Evolutionary conservation across 1,140 invertebrate genomes (phyloP).

Genomic region (Macrocentrus cingulum): DNA sequence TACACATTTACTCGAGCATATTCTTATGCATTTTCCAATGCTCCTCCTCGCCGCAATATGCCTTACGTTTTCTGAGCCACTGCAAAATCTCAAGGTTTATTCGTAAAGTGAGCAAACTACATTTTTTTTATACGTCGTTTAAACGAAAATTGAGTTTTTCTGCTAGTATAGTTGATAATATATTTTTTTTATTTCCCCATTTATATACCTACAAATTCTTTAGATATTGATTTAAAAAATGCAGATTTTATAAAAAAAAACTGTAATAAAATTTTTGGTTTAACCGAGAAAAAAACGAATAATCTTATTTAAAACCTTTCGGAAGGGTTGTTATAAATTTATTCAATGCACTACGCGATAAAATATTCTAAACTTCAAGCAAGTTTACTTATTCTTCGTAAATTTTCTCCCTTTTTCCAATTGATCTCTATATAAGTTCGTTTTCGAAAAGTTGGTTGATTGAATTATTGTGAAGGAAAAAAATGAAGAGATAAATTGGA

Average conservation of each 20-base stretch:
- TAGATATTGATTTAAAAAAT: too few relatives aligned
- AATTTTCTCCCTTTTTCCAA: slow-evolving; percentile 7
- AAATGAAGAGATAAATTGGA: too few relatives aligned
- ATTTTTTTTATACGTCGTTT: not conserved
- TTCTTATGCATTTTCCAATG: slow-evolving; percentile 22
- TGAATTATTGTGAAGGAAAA: too few relatives aligned
- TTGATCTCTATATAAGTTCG: not conserved
- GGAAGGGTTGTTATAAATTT: slow-evolving; percentile 1
- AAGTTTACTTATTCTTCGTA: slow-evolving; percentile 12
- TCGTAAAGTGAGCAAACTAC: not conserved
- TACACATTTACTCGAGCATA: slow-evolving; percentile 17
- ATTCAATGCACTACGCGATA: slow-evolving; percentile 16
- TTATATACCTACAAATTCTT: too few relatives aligned
- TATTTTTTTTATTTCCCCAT: too few relatives aligned
- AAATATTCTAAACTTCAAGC: slow-evolving; percentile 15
- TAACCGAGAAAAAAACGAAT: too few relatives aligned
- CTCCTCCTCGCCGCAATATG: slow-evolving; percentile 11
- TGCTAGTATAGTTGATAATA: too few relatives aligned
- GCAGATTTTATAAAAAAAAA: too few relatives aligned
- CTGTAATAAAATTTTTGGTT: too few relatives aligned
- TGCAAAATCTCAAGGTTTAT: slow-evolving; percentile 17
- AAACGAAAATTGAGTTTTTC: not conserved
- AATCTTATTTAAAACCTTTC: not conserved
- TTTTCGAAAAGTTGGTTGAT: too few relatives aligned
- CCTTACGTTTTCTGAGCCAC: slow-evolving; percentile 8